These are phyloP conservation scores for Tetrao urogallus DNA, from an alignment of 2,113 vertebrate genomes.

Conservation along the genomic window DNA sequence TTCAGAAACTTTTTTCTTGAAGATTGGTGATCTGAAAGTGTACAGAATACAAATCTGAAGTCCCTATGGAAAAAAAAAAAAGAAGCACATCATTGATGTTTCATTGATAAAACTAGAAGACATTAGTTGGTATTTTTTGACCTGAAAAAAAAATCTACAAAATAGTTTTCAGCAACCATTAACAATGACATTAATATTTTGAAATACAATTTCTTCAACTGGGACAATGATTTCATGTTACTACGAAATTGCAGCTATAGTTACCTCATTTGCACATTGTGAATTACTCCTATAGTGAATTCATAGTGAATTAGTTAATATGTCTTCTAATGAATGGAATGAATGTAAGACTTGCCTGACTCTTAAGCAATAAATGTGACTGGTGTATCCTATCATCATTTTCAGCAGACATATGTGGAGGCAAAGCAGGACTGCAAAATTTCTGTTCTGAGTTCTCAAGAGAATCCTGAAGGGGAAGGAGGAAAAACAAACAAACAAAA, in stretches of 20 bases:
- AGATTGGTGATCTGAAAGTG: slow-evolving; percentile 49
- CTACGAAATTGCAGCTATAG: not conserved
- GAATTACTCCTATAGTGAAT: no score
- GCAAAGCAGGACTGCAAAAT: not conserved
- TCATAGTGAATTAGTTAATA: not conserved
- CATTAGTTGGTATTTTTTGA: not conserved
- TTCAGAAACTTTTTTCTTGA: slow-evolving; percentile 45
- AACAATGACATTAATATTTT: not conserved
- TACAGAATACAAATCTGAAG: slow-evolving; percentile 70
- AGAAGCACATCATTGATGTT: not conserved
- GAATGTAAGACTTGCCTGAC: not conserved
- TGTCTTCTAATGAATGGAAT: not conserved
- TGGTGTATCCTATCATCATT: not conserved
- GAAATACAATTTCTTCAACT: not conserved
- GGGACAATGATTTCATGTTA: not conserved
- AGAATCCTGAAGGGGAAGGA: not conserved
- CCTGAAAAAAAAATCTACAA: not conserved
- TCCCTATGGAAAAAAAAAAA: slow-evolving; percentile 29
- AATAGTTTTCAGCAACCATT: not conserved
- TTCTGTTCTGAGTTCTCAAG: not conserved
- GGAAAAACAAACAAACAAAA: no score
- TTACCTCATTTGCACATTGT: not conserved
- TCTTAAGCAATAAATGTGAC: not conserved
- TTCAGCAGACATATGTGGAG: not conserved
- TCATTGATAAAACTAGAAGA: not conserved